These are phyloP conservation scores for Tigriopus japonicus DNA, from an alignment of 1,140 invertebrate species.

Conservation along the genomic window DNA sequence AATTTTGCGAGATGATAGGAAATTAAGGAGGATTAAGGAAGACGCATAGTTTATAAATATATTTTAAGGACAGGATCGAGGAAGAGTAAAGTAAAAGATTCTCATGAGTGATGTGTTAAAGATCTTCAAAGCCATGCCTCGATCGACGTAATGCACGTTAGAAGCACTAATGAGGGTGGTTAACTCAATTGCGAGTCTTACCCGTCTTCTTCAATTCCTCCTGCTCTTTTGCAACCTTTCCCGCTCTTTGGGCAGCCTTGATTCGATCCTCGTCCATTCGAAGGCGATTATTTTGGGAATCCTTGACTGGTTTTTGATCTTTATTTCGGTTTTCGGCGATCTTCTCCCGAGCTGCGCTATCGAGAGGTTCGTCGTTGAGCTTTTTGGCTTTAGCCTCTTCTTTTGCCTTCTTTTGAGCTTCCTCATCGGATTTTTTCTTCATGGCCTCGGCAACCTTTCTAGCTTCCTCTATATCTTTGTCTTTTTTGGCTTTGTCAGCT, in stretches of 20 bases:
- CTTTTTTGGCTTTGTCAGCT: not conserved
- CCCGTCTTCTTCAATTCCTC: not conserved
- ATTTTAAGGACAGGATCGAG: no score
- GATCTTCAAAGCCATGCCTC: no score
- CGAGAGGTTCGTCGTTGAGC: not conserved
- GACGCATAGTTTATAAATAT: no score
- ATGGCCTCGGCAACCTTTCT: no score
- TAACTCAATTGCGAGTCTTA: no score
- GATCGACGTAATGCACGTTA: no score
- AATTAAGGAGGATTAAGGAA: no score
- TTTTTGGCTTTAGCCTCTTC: not conserved
- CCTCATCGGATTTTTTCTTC: not conserved
- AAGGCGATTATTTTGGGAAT: not conserved
- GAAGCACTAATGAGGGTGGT: no score
- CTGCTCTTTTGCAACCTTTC: not conserved
- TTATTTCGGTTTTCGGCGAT: not conserved
- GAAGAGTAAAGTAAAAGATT: no score
- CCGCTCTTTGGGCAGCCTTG: not conserved
- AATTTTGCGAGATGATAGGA: no score
- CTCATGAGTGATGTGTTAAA: no score
- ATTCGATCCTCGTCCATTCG: not conserved
- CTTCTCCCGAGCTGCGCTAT: not conserved
- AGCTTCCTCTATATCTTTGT: not conserved
- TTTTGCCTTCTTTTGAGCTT: conserved; percentile 2
- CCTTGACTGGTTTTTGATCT: not conserved